Evolutionary conservation across 2,797 vertebrate genomes (phyloP), one percentile per base, ranked within the genome.

Genomic region (Linurgus olivaceus): DNA sequence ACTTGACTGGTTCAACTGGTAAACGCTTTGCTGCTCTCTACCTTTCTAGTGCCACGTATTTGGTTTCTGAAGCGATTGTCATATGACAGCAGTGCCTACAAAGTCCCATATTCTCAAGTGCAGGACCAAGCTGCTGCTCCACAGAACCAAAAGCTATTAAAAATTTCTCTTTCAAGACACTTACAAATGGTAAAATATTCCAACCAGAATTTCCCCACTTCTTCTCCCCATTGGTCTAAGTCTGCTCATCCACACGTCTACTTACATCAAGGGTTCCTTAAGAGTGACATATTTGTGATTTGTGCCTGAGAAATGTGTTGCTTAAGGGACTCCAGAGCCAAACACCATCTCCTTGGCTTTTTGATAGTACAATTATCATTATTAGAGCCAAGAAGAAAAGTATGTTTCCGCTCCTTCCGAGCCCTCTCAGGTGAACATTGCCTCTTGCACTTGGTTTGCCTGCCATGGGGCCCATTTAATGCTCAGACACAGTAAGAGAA

Each of bases 141-240:
- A 47, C 12, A 63, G 47, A 93, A 65, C 5, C 35, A 87, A 82
- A 78, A 63, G 28, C 10, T 44, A 66, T 13, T 35, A 77, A 72
- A 88, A 83, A 20, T 31, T 62, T 76, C 59, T 67, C 14, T 75
- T 93, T 31, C 44, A 65, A 93, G 47, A 13, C 71, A 66, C 16
- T 72, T 57, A 52, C 20, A 86, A 78, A 65, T 78, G 47, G 12
- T 23, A 65, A 90, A 74, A 71, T 18, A 54, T 0, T 0, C 7
- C 33, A 78, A n/a, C 2, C 2, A 14, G 55, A 66, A 55, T 58
- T 29, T 89, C 1, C 10, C 61, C 0, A 0, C 15, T 80, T 76
- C 13, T 65, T 8, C 3, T 93, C 18, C 74, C 23, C 17, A 11
- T 13, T 75, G 23, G 10, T 47, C 24, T 44, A 11, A 23, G 21